Evolutionary conservation across 2,797 vertebrate genomes (phyloP), one percentile per base, ranked within the genome.

Genomic region (Uromys caudimaculatus): DNA sequence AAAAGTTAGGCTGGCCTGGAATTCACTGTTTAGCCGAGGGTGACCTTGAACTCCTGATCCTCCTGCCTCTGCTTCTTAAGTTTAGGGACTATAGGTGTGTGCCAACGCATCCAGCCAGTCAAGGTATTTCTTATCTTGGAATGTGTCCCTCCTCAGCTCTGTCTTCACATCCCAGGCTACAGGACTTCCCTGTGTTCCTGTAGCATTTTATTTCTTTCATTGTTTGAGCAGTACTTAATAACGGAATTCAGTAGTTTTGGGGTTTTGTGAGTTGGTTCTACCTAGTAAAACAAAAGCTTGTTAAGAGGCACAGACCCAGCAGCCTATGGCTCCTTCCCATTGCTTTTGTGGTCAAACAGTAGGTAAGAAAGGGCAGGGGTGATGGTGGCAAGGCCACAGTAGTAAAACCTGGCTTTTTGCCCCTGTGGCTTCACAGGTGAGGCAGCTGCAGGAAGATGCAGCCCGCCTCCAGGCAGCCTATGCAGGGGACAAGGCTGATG

Each of bases 401-500:
- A 10, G 0, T 56, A 47, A 58, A 38, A 82, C 52, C 56, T 24
- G 21, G 2, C 4, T 92, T 21, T 27, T 94, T 10, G 82, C 35
- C 32, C 44, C 83, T 32, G 0, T 85, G 81, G 56, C 23, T 44
- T n/a, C 10, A 2, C 98, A 99, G 99, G 99, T 99, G 94, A 98
- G 99, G 97, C 99, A 99, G 98, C 98, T 99, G 62, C 99, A 99
- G 98, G 99, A 99, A 64, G 99, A 99, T 0, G 99, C 99, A 0
- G 98, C 99, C 0, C 99, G 99, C 50, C 99, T 99, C 17, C 99
- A 99, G 98, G 99, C 99, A 0, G 99, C 99, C 19, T 99, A 99
- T 0, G 99, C 99, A 0, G 99, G 99, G 7, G 99, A 99, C 97
- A 99, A 99, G 97, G 99, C 99, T 0, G 99, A 99, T 0, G 99